phyloP scores from a whole-genome alignment of 2,888 invertebrate genomes.

The Hololepta plana region DNA sequence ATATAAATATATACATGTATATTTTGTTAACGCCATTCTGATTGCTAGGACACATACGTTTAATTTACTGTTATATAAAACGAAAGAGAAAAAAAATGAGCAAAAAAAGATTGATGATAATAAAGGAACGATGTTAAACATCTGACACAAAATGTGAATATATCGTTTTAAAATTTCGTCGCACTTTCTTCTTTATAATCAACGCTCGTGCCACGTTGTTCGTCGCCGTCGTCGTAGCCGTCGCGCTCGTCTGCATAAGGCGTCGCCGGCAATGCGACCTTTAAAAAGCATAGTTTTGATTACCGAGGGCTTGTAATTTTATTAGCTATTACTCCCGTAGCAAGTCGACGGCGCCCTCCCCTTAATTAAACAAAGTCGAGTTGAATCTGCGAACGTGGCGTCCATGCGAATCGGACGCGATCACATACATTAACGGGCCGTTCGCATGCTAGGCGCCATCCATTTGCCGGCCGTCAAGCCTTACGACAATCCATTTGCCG shows the following conservation, averaged over 20 bases:
- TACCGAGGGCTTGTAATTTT: conserved; percentile 11
- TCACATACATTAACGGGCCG: conserved; percentile 13
- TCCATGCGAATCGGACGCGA: conserved; percentile 13
- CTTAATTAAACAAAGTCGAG: conserved; percentile 13
- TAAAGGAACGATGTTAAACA: too few species aligned
- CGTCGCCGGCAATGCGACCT: not conserved
- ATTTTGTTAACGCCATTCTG: too few species aligned
- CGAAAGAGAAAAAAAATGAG: too few species aligned
- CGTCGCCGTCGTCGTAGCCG: too few species aligned
- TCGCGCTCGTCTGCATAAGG: not conserved
- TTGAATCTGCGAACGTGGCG: conserved; percentile 14
- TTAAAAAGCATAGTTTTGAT: conserved; percentile 11
- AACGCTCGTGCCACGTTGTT: too few species aligned
- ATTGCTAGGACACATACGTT: too few species aligned
- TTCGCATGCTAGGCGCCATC: conserved; percentile 12
- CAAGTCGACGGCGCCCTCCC: conserved; percentile 11
- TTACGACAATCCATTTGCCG: conserved; percentile 17
- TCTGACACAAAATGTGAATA: too few species aligned
- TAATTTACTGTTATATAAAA: too few species aligned
- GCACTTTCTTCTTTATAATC: too few species aligned
- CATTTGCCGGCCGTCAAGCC: conserved; percentile 10
- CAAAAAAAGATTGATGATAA: too few species aligned
- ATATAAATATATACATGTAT: too few species aligned
- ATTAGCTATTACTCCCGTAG: conserved; percentile 12
- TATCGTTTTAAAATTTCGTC: conserved; percentile 10